Percentiles rank a stretch among this genome's conserved stretches.
phyloP scores from a whole-genome alignment of 2,797 vertebrate species.

The Chrysolophus pictus region DNA sequence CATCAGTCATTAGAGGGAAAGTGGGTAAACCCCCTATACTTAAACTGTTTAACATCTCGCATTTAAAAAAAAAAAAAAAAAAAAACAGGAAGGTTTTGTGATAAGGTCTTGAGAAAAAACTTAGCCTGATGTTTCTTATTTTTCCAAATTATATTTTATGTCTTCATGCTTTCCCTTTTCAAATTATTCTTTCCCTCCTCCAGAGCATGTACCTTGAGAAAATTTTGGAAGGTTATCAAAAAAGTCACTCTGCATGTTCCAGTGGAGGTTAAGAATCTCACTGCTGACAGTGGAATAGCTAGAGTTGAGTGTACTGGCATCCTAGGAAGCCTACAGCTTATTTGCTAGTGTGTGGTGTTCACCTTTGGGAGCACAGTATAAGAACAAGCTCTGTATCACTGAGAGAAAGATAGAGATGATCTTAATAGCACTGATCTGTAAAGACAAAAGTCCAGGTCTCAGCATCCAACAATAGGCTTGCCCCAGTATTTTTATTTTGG shows the following conservation, averaged over 20 bases:
- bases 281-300: background rate
- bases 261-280: background rate
- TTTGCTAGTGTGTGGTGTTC: background rate
- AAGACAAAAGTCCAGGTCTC: background rate
- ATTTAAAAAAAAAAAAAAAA: background rate
- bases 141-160: background rate
- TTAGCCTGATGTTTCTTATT: background rate
- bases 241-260: background rate
- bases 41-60: background rate
- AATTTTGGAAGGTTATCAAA: background rate
- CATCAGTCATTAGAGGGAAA: background rate
- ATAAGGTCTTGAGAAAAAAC: background rate
- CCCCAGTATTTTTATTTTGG: background rate
- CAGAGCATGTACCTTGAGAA: background rate
- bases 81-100: background rate
- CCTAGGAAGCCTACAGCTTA: background rate
- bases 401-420: background rate
- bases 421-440: background rate
- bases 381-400: background rate
- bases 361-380: background rate
- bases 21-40: background rate
- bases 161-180: background rate
- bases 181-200: background rate
- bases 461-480: background rate
- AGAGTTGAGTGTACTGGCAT: background rate